Percentiles rank a stretch among this genome's conserved stretches.
These are phyloP conservation scores for Bilobella aurantiaca DNA, from an alignment of 1,140 invertebrate species.

Conservation along the genomic window DNA sequence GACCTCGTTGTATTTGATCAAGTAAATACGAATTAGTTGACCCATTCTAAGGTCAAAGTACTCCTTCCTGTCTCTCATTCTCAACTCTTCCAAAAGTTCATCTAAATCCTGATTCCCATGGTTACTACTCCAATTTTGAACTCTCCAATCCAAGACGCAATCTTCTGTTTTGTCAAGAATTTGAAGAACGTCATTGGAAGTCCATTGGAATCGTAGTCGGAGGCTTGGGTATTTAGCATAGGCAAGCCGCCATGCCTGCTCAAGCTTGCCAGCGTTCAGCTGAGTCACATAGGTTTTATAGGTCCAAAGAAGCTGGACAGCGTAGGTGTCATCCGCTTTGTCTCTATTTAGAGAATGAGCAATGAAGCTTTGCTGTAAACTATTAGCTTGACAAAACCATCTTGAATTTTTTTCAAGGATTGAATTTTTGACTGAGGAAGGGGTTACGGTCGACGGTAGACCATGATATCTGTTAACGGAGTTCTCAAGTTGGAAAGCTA, in stretches of 20 bases:
- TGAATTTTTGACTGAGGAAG: neutral
- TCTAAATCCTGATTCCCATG: neutral
- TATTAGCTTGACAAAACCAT: neutral
- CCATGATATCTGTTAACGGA: no score
- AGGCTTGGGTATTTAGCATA: neutral
- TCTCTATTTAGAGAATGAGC: neutral
- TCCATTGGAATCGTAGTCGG: neutral
- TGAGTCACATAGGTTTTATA: neutral
- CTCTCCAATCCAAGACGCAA: neutral
- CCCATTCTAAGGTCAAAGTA: neutral
- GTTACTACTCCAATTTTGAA: neutral
- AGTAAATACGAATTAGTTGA: neutral
- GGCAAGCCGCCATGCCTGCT: neutral
- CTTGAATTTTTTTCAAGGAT: neutral
- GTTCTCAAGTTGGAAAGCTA: neutral
- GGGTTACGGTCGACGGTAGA: neutral
- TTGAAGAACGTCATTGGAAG: neutral
- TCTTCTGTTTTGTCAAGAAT: neutral
- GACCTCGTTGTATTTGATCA: neutral
- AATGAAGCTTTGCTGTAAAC: neutral
- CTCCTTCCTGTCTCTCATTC: neutral
- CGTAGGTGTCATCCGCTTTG: neutral
- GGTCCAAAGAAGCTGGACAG: neutral
- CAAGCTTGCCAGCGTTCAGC: neutral
- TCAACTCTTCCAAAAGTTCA: neutral